Evolutionary conservation across 30 jellyfish, hydroid and myxozoan genomes (phyloP).

Genomic region (Turritopsis rubra): DNA sequence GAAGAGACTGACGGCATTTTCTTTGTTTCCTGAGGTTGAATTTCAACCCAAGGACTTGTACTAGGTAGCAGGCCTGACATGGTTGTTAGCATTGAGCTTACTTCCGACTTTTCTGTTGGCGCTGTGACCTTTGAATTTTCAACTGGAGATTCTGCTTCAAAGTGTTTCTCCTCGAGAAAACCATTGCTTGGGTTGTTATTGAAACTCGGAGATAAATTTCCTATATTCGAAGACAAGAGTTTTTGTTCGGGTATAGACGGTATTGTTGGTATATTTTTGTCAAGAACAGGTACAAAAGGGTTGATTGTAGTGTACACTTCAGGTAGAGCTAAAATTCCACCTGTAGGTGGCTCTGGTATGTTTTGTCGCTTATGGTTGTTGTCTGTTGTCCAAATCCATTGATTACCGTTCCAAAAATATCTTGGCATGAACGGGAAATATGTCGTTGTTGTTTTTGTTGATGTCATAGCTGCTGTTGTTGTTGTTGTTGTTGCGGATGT

Average conservation of each 20-base stretch:
- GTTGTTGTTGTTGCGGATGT: not conserved
- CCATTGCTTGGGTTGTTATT: not conserved
- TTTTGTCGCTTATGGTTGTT: conserved; percentile 13
- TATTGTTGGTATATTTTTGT: not conserved
- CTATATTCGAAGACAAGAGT: conserved; percentile 14
- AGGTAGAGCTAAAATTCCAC: not conserved
- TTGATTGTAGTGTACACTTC: conserved; percentile 27
- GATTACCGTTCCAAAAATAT: conserved; percentile 24
- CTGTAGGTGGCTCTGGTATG: conserved; percentile 10
- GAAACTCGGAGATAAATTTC: conserved; percentile 28
- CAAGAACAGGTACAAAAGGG: not conserved
- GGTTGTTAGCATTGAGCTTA: not conserved
- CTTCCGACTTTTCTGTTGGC: conserved; percentile 11
- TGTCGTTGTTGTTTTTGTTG: not conserved
- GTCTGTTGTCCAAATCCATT: conserved; percentile 29
- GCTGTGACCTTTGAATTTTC: not conserved
- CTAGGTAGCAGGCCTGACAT: not conserved
- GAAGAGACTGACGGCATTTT: not conserved
- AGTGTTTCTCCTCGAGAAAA: conserved; percentile 5
- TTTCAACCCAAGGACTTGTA: not conserved
- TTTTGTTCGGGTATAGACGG: not conserved
- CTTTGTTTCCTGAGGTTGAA: not conserved
- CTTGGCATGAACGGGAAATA: not conserved
- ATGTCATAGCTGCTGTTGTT: not conserved
- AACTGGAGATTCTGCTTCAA: not conserved